Conservation (phyloP, 2,888 invertebrate species). For the Aporophyla lueneburgensis region DNA sequence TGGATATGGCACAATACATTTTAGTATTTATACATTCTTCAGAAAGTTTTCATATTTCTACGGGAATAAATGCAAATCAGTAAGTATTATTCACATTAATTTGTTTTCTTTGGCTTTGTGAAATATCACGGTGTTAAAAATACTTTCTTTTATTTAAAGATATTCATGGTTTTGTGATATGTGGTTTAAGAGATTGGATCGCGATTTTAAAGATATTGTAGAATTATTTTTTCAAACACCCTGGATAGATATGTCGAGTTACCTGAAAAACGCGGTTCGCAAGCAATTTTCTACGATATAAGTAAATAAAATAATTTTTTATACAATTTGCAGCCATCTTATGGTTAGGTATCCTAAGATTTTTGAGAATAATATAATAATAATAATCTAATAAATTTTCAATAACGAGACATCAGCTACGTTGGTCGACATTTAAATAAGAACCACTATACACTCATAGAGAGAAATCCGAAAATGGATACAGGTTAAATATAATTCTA, state of each 20-base stretch:
- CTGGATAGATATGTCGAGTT: slow-evolving; percentile 87
- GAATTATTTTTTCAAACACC: slow-evolving; percentile 77
- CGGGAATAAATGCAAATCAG: slow-evolving; percentile 83
- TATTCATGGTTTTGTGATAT: slow-evolving; percentile 85
- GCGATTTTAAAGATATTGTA: slow-evolving; percentile 73
- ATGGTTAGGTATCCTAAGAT: slow-evolving; percentile 88
- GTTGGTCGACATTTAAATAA: slow-evolving; percentile 91
- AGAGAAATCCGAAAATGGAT: slow-evolving; percentile 91
- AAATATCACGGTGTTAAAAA: slow-evolving; percentile 88
- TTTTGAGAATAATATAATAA: slow-evolving; percentile 87
- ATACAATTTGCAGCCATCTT: slow-evolving; percentile 90
- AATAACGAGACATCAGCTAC: slow-evolving; percentile 90
- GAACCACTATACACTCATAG: slow-evolving; percentile 91
- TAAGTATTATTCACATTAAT: slow-evolving; percentile 79
- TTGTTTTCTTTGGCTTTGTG: slow-evolving; percentile 89
- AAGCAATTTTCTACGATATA: slow-evolving; percentile 88
- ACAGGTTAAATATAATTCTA: slow-evolving; percentile 90
- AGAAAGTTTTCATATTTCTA: slow-evolving; percentile 73
- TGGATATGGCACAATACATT: slow-evolving; percentile 70
- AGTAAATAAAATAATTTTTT: slow-evolving; percentile 89
- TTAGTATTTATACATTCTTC: slow-evolving; percentile 64
- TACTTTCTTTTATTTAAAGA: slow-evolving; percentile 80
- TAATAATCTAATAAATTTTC: slow-evolving; percentile 90
- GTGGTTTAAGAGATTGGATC: slow-evolving; percentile 74
- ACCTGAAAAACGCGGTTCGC: slow-evolving; percentile 81